Conservation (phyloP, 2,888 invertebrate species). For the Chrysina gloriosa region DNA sequence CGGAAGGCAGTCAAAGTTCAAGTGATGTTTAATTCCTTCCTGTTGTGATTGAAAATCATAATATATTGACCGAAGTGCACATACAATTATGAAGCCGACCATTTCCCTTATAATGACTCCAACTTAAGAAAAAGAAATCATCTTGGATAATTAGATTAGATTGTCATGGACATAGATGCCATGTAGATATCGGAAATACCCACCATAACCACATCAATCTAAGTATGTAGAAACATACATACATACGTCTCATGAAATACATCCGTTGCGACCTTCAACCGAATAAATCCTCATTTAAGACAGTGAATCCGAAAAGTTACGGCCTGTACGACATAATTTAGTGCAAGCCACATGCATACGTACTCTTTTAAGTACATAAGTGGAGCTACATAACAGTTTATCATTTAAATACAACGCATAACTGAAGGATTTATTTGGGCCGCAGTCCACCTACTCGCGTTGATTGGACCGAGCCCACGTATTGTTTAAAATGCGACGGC, state of each 20-base stretch:
- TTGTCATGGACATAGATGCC: too few species aligned
- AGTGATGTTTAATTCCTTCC: too few species aligned
- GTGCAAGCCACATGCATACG: neutral
- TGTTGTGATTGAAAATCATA: too few species aligned
- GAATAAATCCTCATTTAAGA: constrained; percentile 21
- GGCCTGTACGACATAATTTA: constrained; percentile 5
- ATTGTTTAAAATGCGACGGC: constrained; percentile 28
- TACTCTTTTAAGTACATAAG: constrained; percentile 2
- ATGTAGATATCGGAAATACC: too few species aligned
- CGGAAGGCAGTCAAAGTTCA: too few species aligned
- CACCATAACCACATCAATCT: neutral
- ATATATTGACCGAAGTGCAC: too few species aligned
- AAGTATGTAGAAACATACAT: too few species aligned
- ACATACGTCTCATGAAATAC: neutral
- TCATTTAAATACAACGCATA: constrained; percentile 24
- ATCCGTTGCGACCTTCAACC: constrained; percentile 1
- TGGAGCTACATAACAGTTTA: constrained; percentile 11
- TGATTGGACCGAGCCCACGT: constrained; percentile 31
- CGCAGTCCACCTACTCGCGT: constrained; percentile 27
- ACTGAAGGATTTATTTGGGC: constrained; percentile 24
- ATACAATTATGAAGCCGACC: too few species aligned
- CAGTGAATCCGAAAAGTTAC: constrained; percentile 13
- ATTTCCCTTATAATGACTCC: too few species aligned
- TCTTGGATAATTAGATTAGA: too few species aligned
- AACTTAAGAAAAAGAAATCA: too few species aligned